These are phyloP conservation scores for Cheilosia soror DNA, from an alignment of 2,888 invertebrate species.

Conservation along the genomic window DNA sequence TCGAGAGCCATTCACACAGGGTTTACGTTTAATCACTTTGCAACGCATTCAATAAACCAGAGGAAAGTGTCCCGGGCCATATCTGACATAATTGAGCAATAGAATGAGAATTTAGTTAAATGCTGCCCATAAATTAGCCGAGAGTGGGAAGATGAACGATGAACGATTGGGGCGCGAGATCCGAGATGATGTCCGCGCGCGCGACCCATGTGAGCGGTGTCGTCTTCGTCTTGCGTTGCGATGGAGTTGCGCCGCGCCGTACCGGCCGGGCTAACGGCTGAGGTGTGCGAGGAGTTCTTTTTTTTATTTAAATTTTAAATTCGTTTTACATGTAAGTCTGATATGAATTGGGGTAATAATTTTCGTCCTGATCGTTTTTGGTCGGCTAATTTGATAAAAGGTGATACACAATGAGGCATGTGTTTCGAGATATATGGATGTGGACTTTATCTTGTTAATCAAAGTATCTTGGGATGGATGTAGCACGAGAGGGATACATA, in stretches of 20 bases:
- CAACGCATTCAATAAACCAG: slow-evolving; percentile 71
- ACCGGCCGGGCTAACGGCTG: too few species aligned
- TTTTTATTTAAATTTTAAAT: slow-evolving; percentile 75
- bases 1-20: slow-evolving; percentile 63
- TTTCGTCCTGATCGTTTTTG: slow-evolving; percentile 74
- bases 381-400: slow-evolving; percentile 75
- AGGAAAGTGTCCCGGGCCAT: slow-evolving; percentile 69
- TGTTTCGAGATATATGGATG: slow-evolving; percentile 74
- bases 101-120: slow-evolving; percentile 76
- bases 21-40: slow-evolving; percentile 74
- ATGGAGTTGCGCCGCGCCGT: neutral
- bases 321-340: slow-evolving; percentile 75
- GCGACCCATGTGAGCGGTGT: slow-evolving; percentile 63
- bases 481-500: slow-evolving; percentile 61
- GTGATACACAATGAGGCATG: slow-evolving; percentile 74
- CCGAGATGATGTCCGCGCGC: slow-evolving; percentile 59
- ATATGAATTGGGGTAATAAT: slow-evolving; percentile 76
- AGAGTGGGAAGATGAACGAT: slow-evolving; percentile 75
- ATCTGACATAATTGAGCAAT: slow-evolving; percentile 76
- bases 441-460: slow-evolving; percentile 73
- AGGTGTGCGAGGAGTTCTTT: neutral
- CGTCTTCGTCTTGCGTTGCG: slow-evolving; percentile 8
- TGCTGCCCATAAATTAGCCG: slow-evolving; percentile 72
- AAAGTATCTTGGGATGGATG: slow-evolving; percentile 67
- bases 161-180: slow-evolving; percentile 68